Evolutionary conservation across 2,797 vertebrate species (phyloP), one percentile per base, ranked within the genome.

Genomic region (Anguilla anguilla): DNA sequence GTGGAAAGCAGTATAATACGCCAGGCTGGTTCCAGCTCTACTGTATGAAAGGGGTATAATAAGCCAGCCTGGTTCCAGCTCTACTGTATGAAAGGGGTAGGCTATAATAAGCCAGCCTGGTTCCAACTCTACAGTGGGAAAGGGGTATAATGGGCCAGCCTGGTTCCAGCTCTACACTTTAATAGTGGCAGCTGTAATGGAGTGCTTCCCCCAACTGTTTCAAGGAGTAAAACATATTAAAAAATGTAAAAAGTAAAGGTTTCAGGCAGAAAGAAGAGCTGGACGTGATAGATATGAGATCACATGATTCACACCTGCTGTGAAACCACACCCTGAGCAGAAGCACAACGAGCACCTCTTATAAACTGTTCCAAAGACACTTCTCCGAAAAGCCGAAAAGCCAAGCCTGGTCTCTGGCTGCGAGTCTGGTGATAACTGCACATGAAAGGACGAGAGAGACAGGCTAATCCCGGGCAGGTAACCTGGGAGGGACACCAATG

Each of bases 381-480:
- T 61, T 39, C 55, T 17, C 17, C 10, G 10, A 49, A 46, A 22
- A 79, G 53, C 51, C 9, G 11, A 31, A 74, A 85, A 39, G 82
- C 31, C 22, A 13, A 72, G 83, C 31, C 51, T n/a, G 4, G 49
- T 74, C 61, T 17, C 28, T 57, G 15, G 51, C 49, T 84, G 82
- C 28, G 53, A 35, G 69, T 55, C 39, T 25, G 28, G 17, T 2
- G 53, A 31, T 79, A 72, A 85, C 84, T 77, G 85, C 87, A 28
- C 46, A 46, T 22, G 31, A 39, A 35, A 25, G 9, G n/a, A 64
- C 39, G 35, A 35, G 35, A 7, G 55, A 35, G 81, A 83, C 81
- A 22, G 82, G 35, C 83, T 85, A 85, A 85, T 82, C 84, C 83
- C 51, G 17, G 49, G 31, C 53, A 28, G 15, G 61, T n/a, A 85